phyloP scores from a whole-genome alignment of 2,113 vertebrate genomes.

The Cercopithecus mona region DNA sequence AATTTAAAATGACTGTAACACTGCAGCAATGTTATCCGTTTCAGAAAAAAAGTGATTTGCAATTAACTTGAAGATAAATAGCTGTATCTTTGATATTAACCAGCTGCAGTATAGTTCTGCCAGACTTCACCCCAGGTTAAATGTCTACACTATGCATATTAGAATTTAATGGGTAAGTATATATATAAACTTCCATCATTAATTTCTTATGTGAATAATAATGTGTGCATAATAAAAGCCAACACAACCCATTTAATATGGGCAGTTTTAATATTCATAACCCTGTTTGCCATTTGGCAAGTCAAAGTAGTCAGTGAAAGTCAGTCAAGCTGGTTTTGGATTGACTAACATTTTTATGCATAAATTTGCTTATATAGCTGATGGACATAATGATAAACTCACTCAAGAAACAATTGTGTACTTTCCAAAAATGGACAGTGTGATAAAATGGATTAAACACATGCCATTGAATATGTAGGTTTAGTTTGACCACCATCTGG shows the following conservation, averaged over 20 bases:
- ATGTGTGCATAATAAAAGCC: slow-evolving; percentile 2
- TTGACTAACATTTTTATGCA: not conserved
- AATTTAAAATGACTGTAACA: slow-evolving; percentile 25
- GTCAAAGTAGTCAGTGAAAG: slow-evolving; percentile 39
- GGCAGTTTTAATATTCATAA: slow-evolving; percentile 45
- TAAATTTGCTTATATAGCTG: not conserved
- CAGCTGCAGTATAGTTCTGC: slow-evolving; percentile 33
- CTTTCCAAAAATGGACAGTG: not conserved
- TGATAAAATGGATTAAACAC: not conserved
- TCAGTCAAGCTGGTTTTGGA: not conserved
- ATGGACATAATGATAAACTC: not conserved
- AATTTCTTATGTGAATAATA: slow-evolving; percentile 53
- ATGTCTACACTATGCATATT: not conserved
- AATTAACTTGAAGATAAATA: slow-evolving; percentile 24
- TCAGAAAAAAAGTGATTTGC: slow-evolving; percentile 37
- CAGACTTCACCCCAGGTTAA: not conserved
- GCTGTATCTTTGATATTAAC: not conserved
- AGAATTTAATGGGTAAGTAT: slow-evolving; percentile 19
- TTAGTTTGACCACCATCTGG: not conserved
- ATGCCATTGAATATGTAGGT: not conserved
- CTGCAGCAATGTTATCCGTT: not conserved
- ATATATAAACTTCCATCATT: not conserved
- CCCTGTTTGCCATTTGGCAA: not conserved
- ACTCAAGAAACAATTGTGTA: not conserved
- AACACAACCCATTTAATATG: not conserved